Percentiles rank a stretch among this genome's conserved stretches.
Conservation (phyloP, 2,797 vertebrate genomes). For the Myioborus melanocephalus region DNA sequence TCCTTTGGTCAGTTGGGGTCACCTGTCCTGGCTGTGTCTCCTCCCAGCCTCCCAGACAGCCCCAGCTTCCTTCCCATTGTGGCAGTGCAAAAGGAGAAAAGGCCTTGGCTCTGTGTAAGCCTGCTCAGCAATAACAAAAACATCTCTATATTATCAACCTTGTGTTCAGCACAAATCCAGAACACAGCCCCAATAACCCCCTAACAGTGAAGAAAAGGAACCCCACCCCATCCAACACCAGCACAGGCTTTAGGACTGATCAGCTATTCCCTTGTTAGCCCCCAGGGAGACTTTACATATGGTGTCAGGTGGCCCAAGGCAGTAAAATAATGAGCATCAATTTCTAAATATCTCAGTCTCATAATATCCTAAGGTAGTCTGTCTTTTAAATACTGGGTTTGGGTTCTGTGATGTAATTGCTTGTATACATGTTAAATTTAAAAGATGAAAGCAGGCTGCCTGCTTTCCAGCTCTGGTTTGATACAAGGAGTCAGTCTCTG, state of each 20-base stretch:
- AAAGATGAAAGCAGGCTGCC: neutral
- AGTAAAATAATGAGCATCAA: neutral
- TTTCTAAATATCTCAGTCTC: neutral
- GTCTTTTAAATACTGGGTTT: neutral
- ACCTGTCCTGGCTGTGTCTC: neutral
- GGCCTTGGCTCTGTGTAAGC: neutral
- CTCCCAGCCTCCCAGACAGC: fast-evolving
- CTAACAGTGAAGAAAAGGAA: neutral
- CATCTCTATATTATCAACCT: neutral
- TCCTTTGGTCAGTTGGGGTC: neutral
- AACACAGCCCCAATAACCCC: neutral
- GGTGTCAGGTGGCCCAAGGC: neutral
- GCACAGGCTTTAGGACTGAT: neutral
- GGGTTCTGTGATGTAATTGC: neutral
- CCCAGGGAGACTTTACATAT: neutral
- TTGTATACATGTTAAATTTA: neutral
- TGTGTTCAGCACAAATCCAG: neutral
- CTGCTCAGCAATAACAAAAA: neutral
- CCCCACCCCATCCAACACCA: neutral
- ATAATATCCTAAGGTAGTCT: neutral
- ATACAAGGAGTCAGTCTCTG: neutral
- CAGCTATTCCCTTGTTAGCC: neutral
- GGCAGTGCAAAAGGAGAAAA: neutral
- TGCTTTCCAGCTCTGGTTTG: neutral
- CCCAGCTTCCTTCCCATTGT: neutral